phyloP scores from a whole-genome alignment of 2,113 vertebrate species.

The Kryptolebias marmoratus region DNA sequence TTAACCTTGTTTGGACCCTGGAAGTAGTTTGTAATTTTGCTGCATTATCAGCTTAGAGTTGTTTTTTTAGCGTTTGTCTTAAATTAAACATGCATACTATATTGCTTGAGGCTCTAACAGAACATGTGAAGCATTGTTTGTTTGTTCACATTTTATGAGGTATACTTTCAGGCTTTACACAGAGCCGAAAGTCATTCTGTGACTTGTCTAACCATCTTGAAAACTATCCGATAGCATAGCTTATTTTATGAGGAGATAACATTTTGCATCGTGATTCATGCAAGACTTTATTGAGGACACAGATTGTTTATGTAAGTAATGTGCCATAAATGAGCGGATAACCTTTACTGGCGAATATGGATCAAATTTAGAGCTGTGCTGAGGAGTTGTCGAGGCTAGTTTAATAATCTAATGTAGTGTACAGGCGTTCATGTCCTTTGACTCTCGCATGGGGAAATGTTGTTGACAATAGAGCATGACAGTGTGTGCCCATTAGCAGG shows the following conservation, averaged over 20 bases:
- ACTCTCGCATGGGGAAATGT: conserved; percentile 42
- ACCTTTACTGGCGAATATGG: conserved; percentile 54
- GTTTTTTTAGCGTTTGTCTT: background rate
- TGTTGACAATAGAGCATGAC: conserved; percentile 45
- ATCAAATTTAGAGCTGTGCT: conserved; percentile 35
- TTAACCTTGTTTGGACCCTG: too few relatives aligned
- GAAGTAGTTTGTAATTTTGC: too few relatives aligned
- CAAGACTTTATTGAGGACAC: conserved; percentile 43
- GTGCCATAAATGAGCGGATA: conserved; percentile 56
- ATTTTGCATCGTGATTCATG: conserved; percentile 25
- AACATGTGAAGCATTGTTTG: background rate
- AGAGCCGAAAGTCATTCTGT: conserved; percentile 45
- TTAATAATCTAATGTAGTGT: conserved; percentile 40
- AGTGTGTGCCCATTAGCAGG: conserved; percentile 42
- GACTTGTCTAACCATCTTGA: conserved; percentile 4
- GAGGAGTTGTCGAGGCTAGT: conserved; percentile 41
- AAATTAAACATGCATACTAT: background rate
- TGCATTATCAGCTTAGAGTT: too few relatives aligned
- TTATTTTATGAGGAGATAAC: conserved; percentile 49
- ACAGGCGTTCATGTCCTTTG: conserved; percentile 26
- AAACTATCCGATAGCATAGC: conserved; percentile 35
- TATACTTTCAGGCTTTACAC: conserved; percentile 24
- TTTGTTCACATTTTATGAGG: background rate
- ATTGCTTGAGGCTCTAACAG: conserved; percentile 3
- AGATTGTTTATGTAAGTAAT: conserved; percentile 62